Evolutionary conservation across 2,113 vertebrate genomes (phyloP).

Genomic region (Ptilonorhynchus violaceus): DNA sequence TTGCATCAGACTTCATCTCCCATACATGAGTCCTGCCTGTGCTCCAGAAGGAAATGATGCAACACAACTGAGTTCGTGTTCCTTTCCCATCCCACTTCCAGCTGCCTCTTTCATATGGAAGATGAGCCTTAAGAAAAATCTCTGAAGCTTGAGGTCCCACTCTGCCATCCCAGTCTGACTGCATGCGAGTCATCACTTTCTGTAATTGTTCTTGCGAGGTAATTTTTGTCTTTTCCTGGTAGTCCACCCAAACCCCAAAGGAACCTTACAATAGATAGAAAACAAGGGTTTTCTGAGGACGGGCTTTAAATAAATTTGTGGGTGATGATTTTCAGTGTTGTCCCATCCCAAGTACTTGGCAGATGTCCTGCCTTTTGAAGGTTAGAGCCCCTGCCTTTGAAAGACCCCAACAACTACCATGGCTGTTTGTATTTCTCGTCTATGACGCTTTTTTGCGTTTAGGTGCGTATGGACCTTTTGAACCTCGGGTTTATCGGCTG

Average conservation of each 20-base stretch:
- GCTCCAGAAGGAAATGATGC: not conserved
- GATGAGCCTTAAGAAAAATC: not conserved
- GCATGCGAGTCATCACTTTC: not conserved
- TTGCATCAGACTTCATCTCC: not conserved
- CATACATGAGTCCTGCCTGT: not conserved
- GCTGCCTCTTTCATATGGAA: not conserved
- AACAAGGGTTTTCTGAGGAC: not conserved
- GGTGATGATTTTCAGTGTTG: not conserved
- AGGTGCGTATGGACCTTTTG: not conserved
- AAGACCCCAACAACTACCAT: not conserved
- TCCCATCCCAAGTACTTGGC: not conserved
- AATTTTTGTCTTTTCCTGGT: not conserved
- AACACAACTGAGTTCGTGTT: accelerated
- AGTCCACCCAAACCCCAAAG: not conserved
- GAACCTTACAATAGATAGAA: not conserved
- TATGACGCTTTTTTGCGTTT: not conserved
- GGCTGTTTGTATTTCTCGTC: not conserved
- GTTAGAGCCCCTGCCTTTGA: not conserved
- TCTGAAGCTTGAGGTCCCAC: not conserved
- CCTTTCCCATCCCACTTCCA: not conserved
- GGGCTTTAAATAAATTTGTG: not conserved
- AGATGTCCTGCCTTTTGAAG: not conserved
- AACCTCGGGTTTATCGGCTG: not conserved
- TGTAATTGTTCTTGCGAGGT: not conserved
- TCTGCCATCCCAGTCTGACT: no score